These are phyloP conservation scores for Perizoma affinitatum DNA, from an alignment of 2,888 invertebrate species.

Conservation along the genomic window DNA sequence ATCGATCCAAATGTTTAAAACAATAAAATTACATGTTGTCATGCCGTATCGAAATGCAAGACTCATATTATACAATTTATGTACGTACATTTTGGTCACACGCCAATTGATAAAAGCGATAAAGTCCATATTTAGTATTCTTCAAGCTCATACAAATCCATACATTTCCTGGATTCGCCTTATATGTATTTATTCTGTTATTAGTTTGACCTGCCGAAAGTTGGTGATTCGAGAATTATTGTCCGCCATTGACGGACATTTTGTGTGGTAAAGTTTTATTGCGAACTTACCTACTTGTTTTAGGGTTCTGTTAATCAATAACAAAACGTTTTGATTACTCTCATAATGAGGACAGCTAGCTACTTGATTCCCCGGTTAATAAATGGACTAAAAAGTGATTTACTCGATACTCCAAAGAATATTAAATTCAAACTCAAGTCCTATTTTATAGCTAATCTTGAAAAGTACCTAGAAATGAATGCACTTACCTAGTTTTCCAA, in stretches of 20 bases:
- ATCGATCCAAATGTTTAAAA: neutral
- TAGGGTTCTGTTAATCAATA: constrained; percentile 16
- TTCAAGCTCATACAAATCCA: constrained; percentile 16
- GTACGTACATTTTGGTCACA: constrained; percentile 8
- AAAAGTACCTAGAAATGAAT: too few relatives aligned
- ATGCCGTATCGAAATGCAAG: constrained; percentile 1
- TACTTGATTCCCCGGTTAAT: too few relatives aligned
- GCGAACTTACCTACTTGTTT: constrained; percentile 5
- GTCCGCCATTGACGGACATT: constrained; percentile 29
- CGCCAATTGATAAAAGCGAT: constrained; percentile 14
- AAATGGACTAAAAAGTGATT: too few relatives aligned
- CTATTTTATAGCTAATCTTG: too few relatives aligned
- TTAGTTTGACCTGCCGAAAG: constrained; percentile 30
- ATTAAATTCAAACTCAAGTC: too few relatives aligned
- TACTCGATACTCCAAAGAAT: too few relatives aligned
- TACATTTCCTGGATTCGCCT: constrained; percentile 22
- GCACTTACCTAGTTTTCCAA: too few relatives aligned
- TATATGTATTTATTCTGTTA: constrained; percentile 16
- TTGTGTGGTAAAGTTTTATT: constrained; percentile 32
- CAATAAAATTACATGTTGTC: constrained; percentile 1
- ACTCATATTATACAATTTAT: neutral
- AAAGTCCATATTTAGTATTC: constrained; percentile 10
- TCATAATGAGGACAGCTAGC: too few relatives aligned
- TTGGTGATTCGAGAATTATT: constrained; percentile 32
- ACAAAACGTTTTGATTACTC: neutral